Conservation (phyloP, 2,113 vertebrate genomes). For the Bufo bufo region DNA sequence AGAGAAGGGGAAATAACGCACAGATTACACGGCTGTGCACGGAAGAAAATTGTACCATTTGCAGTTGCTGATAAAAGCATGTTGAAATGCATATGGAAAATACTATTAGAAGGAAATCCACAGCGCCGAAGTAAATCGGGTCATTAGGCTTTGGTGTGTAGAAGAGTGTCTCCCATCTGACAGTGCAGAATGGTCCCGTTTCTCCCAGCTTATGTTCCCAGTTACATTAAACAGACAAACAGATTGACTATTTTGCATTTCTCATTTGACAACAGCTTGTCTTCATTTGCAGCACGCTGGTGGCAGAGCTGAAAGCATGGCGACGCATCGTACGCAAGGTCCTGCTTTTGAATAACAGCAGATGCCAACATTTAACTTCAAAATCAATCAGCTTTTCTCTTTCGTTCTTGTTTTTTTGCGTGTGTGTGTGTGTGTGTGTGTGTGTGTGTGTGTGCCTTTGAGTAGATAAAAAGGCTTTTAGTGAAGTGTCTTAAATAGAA, state of each 20-base stretch:
- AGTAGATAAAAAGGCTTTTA: slow-evolving; percentile 78
- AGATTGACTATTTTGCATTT: slow-evolving; percentile 94
- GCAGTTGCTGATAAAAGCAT: slow-evolving; percentile 85
- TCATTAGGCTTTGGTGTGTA: slow-evolving; percentile 98
- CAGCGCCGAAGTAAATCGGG: slow-evolving; percentile 91
- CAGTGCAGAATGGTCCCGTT: slow-evolving; percentile 84
- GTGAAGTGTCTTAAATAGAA: slow-evolving; percentile 68
- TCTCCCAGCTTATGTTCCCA: slow-evolving; percentile 88
- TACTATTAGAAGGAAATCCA: slow-evolving; percentile 88
- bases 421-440: slow-evolving; percentile 60
- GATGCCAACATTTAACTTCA: slow-evolving; percentile 83
- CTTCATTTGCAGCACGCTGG: slow-evolving; percentile 82
- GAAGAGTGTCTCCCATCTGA: slow-evolving; percentile 95
- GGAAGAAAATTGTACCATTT: slow-evolving; percentile 83
- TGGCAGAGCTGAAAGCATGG: slow-evolving; percentile 74
- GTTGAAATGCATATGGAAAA: slow-evolving; percentile 91
- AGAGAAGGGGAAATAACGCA: slow-evolving; percentile 61
- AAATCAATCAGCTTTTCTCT: slow-evolving; percentile 81
- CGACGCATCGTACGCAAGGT: slow-evolving; percentile 72
- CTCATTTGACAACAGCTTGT: slow-evolving; percentile 90
- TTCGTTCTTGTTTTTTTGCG: slow-evolving; percentile 53
- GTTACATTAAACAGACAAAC: slow-evolving; percentile 96
- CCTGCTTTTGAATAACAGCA: slow-evolving; percentile 86
- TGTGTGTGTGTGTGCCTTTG: slow-evolving; percentile 63
- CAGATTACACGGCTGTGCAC: slow-evolving; percentile 80